Evolutionary conservation across 2,113 vertebrate species (phyloP), one percentile per base, ranked within the genome.

Genomic region (Terrapene triunguis): DNA sequence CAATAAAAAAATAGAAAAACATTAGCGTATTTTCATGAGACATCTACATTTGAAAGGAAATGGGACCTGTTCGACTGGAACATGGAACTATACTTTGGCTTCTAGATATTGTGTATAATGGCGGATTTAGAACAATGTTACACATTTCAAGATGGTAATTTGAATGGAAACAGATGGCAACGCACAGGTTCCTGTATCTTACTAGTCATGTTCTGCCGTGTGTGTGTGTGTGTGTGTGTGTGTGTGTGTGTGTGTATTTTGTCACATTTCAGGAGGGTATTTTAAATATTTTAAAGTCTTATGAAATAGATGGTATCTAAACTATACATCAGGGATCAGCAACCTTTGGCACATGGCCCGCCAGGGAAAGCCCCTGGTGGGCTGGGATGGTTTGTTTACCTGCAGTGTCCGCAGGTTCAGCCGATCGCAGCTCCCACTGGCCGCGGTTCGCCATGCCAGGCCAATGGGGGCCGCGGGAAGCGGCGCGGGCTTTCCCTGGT

Each of bases 121-220:
- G 57, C 19, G 96, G 50, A 92, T 90, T 88, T 48, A 88, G 35
- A 92, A 93, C 59, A 54, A 78, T 89, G 42, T 35, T 92, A 86
- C 91, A 38, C n/a, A 85, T 91, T 97, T 96, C 87, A 96, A 85
- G 82, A 94, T 86, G 88, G 94, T 80, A 91, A 86, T 93, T 95
- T 93, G 88, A 96, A 90, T 94, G 80, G 76, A 97, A 97, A 89
- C 89, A 97, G 97, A 96, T 51, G 55, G 93, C 53, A 95, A 86
- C 27, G 91, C 69, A 76, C 22, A 93, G 88, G 83, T 88, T 83
- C 38, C 79, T 89, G 10, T 32, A 93, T 92, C 74, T 93, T 90
- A 79, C 88, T 89, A 89, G 93, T 96, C 95, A 93, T 81, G 76
- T 92, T 87, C 19, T 32, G 48, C 87, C 69, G 13, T 57, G 29